phyloP scores from a whole-genome alignment of 1,140 invertebrate genomes.

The Lepidurus packardi region DNA sequence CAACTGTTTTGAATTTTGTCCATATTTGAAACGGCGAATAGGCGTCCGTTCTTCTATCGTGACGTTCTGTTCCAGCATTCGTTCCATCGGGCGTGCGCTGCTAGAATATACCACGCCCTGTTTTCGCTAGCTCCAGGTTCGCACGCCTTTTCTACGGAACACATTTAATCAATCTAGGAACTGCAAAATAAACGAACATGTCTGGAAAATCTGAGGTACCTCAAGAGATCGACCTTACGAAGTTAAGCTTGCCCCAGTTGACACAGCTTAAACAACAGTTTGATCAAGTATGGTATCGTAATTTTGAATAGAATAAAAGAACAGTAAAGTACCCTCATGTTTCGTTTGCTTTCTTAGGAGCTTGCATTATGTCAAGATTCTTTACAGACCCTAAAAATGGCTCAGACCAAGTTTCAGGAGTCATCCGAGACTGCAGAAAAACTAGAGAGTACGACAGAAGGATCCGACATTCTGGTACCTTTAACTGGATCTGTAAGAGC shows the following conservation, averaged over 20 bases:
- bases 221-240: slow-evolving; percentile 68
- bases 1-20: too few species aligned
- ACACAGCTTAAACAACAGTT: slow-evolving; percentile 76
- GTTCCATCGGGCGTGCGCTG: too few species aligned
- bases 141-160: background rate
- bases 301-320: slow-evolving; percentile 33
- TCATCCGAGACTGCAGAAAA: slow-evolving; percentile 78
- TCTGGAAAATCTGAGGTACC: background rate
- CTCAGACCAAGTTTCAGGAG: slow-evolving; percentile 81
- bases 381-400: slow-evolving; percentile 77
- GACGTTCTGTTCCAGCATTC: too few species aligned
- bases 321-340: slow-evolving; percentile 34
- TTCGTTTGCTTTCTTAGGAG: slow-evolving; percentile 56
- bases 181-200: background rate
- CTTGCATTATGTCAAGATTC: slow-evolving; percentile 80
- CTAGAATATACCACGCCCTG: too few species aligned
- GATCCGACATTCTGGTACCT: slow-evolving; percentile 80
- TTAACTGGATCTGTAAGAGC: slow-evolving; percentile 73
- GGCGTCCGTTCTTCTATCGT: too few species aligned
- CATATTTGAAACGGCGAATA: too few species aligned
- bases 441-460: slow-evolving; percentile 63
- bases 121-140: too few species aligned
- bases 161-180: background rate
- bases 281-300: slow-evolving; percentile 59
- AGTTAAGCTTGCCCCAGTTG: slow-evolving; percentile 70